Evolutionary conservation across 2,888 invertebrate species (phyloP).

Genomic region (Allygus modestus): DNA sequence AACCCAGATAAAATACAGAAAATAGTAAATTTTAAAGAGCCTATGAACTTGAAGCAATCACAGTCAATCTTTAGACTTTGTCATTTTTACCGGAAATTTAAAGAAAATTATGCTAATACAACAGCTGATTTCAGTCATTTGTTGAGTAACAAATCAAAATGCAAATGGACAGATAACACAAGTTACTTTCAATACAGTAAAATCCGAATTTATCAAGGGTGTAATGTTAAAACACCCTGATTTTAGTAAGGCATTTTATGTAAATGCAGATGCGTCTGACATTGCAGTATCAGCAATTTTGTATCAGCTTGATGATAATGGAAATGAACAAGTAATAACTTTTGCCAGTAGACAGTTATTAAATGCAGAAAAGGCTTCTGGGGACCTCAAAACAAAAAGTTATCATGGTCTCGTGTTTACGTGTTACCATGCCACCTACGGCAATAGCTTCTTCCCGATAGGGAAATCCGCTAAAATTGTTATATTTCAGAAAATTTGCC

Average conservation of each 20-base stretch:
- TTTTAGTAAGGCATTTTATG: background rate
- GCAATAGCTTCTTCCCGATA: too few species aligned
- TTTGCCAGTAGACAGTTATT: conserved; percentile 12
- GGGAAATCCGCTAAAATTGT: too few species aligned
- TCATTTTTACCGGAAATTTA: background rate
- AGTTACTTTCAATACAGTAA: background rate
- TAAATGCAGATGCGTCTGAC: conserved; percentile 9
- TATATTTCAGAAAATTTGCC: too few species aligned
- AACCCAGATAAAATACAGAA: background rate
- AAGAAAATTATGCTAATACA: background rate
- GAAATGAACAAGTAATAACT: background rate
- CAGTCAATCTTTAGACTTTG: background rate
- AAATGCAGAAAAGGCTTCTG: background rate
- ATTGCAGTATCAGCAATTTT: background rate
- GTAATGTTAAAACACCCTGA: conserved; percentile 25
- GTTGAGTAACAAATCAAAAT: background rate
- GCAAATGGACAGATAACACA: background rate
- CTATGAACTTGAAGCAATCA: background rate
- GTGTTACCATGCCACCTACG: too few species aligned
- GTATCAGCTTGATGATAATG: background rate
- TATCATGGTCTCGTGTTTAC: too few species aligned
- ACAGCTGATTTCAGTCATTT: background rate
- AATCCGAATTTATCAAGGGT: background rate
- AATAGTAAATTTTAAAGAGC: background rate
- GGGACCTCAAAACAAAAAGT: too few species aligned